These are phyloP conservation scores for Orientallactaga sibirica DNA, from an alignment of 2,797 vertebrate species.

Conservation along the genomic window DNA sequence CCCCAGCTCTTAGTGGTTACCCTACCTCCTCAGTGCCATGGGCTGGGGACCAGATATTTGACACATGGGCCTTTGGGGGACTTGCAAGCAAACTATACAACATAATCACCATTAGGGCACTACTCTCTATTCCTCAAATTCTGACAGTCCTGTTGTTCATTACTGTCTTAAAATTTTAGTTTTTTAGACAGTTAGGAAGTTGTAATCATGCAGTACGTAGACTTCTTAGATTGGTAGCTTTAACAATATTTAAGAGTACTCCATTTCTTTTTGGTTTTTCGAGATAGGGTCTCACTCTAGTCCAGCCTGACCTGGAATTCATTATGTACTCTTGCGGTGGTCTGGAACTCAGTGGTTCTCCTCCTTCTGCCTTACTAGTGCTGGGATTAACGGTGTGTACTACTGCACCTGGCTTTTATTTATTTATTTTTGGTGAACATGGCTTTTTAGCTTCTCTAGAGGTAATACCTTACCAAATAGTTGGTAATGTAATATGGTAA, in stretches of 20 bases:
- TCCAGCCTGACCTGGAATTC: too few species aligned
- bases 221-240: not conserved
- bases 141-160: not conserved
- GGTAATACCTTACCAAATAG: not conserved
- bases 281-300: too few species aligned
- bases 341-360: too few species aligned
- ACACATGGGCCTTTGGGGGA: not conserved
- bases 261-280: not conserved
- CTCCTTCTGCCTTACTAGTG: too few species aligned
- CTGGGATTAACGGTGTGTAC: too few species aligned
- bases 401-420: too few species aligned
- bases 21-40: fast-evolving
- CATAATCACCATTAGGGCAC: not conserved
- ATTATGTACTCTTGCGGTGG: too few species aligned
- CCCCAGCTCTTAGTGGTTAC: not conserved
- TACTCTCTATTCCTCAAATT: not conserved
- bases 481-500: not conserved
- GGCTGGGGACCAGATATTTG: not conserved
- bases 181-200: constrained; percentile 44
- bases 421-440: not conserved
- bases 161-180: not conserved
- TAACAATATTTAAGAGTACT: not conserved
- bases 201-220: constrained; percentile 1
- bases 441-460: constrained; percentile 51
- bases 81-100: not conserved